Percentiles rank a stretch among this genome's conserved stretches.
Conservation (phyloP, 2,888 invertebrate genomes). For the Amiota mariae region DNA sequence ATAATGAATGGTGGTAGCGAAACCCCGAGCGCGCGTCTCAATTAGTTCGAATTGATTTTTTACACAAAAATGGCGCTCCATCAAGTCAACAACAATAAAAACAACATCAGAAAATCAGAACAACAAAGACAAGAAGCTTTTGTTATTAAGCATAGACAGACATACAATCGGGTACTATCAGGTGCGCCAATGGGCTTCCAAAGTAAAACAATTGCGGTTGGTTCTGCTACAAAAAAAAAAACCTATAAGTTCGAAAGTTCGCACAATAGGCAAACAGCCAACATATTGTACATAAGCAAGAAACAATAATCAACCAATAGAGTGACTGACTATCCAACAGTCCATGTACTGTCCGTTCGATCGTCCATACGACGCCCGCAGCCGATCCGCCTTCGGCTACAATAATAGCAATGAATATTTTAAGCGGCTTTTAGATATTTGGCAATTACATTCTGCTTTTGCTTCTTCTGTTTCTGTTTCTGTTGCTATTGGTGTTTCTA, state of each 20-base stretch:
- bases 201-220: slow-evolving; percentile 28
- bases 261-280: slow-evolving; percentile 54
- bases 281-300: slow-evolving; percentile 16
- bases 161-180: neutral
- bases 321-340: neutral
- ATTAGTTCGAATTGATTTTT: slow-evolving; percentile 50
- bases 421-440: slow-evolving; percentile 17
- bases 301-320: slow-evolving; percentile 30
- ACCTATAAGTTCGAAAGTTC: slow-evolving; percentile 58
- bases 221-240: slow-evolving; percentile 43
- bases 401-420: neutral
- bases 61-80: slow-evolving; percentile 54
- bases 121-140: slow-evolving; percentile 19
- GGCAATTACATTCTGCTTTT: slow-evolving; percentile 14
- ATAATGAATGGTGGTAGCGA: neutral
- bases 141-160: slow-evolving; percentile 30
- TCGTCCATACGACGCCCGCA: slow-evolving; percentile 1
- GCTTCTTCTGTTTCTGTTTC: slow-evolving; percentile 5
- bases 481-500: neutral
- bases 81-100: slow-evolving; percentile 35
- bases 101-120: neutral
- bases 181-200: neutral
- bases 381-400: neutral
- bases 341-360: neutral
- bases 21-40: slow-evolving; percentile 40